Evolutionary conservation across 1,140 invertebrate species (phyloP), one percentile per base, ranked within the genome.

Genomic region (Limonius californicus): DNA sequence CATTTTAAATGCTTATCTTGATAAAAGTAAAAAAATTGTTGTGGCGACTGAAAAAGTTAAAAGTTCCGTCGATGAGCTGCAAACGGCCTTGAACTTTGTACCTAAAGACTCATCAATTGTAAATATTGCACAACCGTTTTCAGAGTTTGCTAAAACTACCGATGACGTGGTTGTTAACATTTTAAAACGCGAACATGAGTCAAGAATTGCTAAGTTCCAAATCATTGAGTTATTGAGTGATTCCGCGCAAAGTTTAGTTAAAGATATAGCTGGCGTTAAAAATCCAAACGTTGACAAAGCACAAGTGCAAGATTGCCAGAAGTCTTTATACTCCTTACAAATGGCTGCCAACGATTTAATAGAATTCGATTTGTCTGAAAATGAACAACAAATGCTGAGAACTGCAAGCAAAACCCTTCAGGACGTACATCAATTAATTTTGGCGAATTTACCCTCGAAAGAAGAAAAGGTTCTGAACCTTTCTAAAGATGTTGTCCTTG

Each of bases 291-390:
- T 72, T 14, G 55, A 72, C 42, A 65, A 68, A 62, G 53, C 59
- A 16, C 47, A 47, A 18, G 59, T 74, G 4, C 27, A 70, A 11
- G 30, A 67, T 45, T 59, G 74, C 0, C 73, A 74, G 55, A 75
- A 70, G 56, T 65, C 64, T 11, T 60, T 74, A 7, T 66, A 69
- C 65, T 21, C 64, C 0, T 15, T 76, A n/a, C 72, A 76, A 68
- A 73, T 65, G 20, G 45, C 65, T n/a, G 57, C 68, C 14, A 70
- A 74, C 55, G 71, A 74, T 66, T 63, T 75, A 45, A 68, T 71
- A n/a, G 71, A 75, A 47, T 21, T 59, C 9, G 27, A 57, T 14
- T 55, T 76, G n/a, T 27, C 23, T 27, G 62, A 69, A 47, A 47
- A 47, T 27, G 72, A 74, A 42, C 58, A 68, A 16, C 67, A 69